These are phyloP conservation scores for Hecatera dysodea DNA, from an alignment of 2,888 invertebrate species.

Conservation along the genomic window DNA sequence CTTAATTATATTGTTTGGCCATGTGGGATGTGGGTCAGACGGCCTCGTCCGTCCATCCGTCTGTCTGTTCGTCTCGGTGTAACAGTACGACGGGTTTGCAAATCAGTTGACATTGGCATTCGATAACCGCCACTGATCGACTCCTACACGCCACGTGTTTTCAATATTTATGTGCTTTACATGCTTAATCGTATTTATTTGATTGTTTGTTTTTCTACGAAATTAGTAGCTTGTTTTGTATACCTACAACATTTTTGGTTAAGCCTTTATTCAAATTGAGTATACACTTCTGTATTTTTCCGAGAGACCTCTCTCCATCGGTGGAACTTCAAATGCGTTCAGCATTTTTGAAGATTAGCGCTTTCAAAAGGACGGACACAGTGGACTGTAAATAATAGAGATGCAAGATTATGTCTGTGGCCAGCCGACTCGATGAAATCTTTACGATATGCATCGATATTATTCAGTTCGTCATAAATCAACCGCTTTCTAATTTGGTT, in stretches of 20 bases:
- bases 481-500: slow-evolving; percentile 59
- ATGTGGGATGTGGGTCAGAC: slow-evolving; percentile 80
- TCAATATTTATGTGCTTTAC: slow-evolving; percentile 52
- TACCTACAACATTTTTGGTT: background rate
- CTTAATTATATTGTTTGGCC: slow-evolving; percentile 70
- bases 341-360: slow-evolving; percentile 10
- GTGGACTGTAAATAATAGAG: background rate
- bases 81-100: slow-evolving; percentile 86
- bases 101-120: slow-evolving; percentile 88
- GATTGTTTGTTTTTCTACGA: slow-evolving; percentile 21
- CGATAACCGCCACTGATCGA: slow-evolving; percentile 69
- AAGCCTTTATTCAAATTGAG: background rate
- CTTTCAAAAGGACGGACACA: background rate
- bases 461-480: slow-evolving; percentile 39
- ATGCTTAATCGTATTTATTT: slow-evolving; percentile 2
- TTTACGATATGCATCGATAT: slow-evolving; percentile 29
- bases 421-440: slow-evolving; percentile 19
- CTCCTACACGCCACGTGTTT: slow-evolving; percentile 58
- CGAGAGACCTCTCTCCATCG: background rate
- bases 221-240: background rate
- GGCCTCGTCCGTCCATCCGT: slow-evolving; percentile 59
- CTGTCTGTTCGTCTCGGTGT: slow-evolving; percentile 59
- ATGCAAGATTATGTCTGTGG: slow-evolving; percentile 21
- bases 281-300: background rate
- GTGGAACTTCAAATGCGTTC: slow-evolving; percentile 8